Evolutionary conservation across 2,888 invertebrate genomes (phyloP), one percentile per base, ranked within the genome.

Genomic region (Neria commutata): DNA sequence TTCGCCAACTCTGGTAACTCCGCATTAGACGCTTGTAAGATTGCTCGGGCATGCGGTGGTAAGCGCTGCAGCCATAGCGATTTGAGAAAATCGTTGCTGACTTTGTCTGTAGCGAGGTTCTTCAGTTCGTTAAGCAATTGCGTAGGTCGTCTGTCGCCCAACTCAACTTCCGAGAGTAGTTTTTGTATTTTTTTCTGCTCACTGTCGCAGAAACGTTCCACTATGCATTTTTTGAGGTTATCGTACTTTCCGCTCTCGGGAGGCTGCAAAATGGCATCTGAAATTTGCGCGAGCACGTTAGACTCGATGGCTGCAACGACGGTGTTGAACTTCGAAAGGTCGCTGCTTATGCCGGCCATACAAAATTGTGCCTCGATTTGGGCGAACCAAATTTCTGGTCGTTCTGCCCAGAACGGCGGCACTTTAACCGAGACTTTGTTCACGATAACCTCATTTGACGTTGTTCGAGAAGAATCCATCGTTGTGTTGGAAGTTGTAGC

Each of bases 301-400:
- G 63, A 58, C 23, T 68, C 67, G 1, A 68, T 54, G 14, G 60
- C 61, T 1, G 66, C 63, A 0, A 70, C 60, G 0, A 73, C 64
- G 21, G 65, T 65, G 1, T 66, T 56, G 34, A 68, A 73, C 40
- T 69, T 76, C 0, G 67, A 65, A 0, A 17, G 8, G 24, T 74
- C 73, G 1, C 51, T 23, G 1, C 48, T 63, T 4, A 75, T 68
- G 2, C 63, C 58, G 1, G 65, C 52, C 2, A 65, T 51, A 0
- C 40, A 50, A 54, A 76, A 75, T 45, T 70, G 70, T 0, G 67
- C 64, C 29, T 75, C 72, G 3, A 72, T 42, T 29, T 71, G 66
- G 0, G 71, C 67, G 29, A 76, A 72, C 73, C 72, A 77, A 37
- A 75, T 48, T 19, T 68, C 70, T 0, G 72, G 69, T 4, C 67